Percentiles rank a stretch among this genome's conserved stretches.
Conservation (phyloP, 1,140 invertebrate species). For the Drosophila lacertosa region DNA sequence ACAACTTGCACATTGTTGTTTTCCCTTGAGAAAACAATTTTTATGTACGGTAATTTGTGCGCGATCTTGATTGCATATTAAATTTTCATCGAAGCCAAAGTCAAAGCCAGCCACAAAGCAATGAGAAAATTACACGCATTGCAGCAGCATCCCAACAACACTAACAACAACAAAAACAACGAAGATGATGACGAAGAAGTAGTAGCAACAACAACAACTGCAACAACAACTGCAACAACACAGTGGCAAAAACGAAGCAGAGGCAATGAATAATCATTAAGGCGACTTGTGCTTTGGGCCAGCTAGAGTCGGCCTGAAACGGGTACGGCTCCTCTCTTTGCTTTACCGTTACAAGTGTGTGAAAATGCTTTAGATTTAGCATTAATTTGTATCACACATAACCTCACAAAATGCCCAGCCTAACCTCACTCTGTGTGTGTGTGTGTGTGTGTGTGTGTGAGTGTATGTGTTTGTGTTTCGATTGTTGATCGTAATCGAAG, state of each 20-base stretch:
- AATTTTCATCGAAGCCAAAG: conserved; percentile 67
- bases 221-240: conserved; percentile 35
- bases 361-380: conserved; percentile 81
- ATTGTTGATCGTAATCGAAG: conserved; percentile 75
- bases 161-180: conserved; percentile 43
- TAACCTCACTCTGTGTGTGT: conserved; percentile 39
- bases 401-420: conserved; percentile 47
- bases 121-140: conserved; percentile 82
- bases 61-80: conserved; percentile 82
- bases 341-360: conserved; percentile 80
- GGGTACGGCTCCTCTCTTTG: conserved; percentile 58
- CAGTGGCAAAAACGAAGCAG: conserved; percentile 17
- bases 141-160: conserved; percentile 38
- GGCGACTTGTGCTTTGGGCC: conserved; percentile 50
- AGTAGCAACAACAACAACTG: conserved; percentile 26
- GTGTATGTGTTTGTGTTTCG: conserved; percentile 21
- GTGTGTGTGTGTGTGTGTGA: too few species aligned
- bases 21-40: conserved; percentile 81
- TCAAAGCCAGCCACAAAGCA: conserved; percentile 48
- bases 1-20: conserved; percentile 69
- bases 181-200: conserved; percentile 6
- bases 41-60: conserved; percentile 81
- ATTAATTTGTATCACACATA: conserved; percentile 72
- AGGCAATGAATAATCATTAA: conserved; percentile 80
- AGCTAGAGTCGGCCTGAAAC: conserved; percentile 10